A percentile compares a stretch with the other conserved stretches of the same genome.
Evolutionary conservation across 2,113 vertebrate species (phyloP).

Genomic region (Lathamus discolor): DNA sequence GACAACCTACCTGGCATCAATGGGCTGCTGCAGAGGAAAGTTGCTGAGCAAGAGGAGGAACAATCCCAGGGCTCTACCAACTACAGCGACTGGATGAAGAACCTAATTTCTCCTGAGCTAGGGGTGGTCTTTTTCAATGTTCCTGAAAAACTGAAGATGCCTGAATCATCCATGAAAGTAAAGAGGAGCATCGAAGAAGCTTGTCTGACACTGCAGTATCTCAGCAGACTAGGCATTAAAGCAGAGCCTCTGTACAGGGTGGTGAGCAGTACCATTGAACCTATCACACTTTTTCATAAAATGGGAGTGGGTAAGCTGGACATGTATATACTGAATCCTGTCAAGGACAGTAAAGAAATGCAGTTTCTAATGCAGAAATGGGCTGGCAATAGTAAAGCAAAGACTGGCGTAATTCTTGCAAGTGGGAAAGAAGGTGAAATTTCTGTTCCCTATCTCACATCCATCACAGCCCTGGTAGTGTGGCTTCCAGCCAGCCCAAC

Average conservation of each 20-base stretch:
- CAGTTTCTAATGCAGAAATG: constrained; percentile 99
- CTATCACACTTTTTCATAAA: constrained; percentile 96
- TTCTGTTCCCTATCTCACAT: constrained; percentile 97
- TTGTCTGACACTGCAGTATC: constrained; percentile 91
- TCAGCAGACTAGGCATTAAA: constrained; percentile 91
- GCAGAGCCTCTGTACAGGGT: constrained; percentile 91
- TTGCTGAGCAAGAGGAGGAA: constrained; percentile 94
- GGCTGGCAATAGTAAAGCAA: constrained; percentile 98
- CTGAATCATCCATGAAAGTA: constrained; percentile 89
- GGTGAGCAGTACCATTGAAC: constrained; percentile 91
- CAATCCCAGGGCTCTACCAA: constrained; percentile 89
- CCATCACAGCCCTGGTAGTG: constrained; percentile 94
- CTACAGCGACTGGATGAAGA: constrained; percentile 95
- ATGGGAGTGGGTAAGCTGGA: constrained; percentile 95
- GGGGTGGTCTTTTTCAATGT: constrained; percentile 98
- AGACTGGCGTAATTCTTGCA: constrained; percentile 91
- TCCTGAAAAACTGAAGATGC: constrained; percentile 91
- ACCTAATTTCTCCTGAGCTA: constrained; percentile 95
- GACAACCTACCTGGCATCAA: constrained; percentile 98
- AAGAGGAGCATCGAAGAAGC: constrained; percentile 97
- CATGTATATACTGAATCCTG: constrained; percentile 96
- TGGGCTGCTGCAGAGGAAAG: constrained; percentile 94
- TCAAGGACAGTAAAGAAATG: constrained; percentile 99
- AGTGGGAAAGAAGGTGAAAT: constrained; percentile 98
- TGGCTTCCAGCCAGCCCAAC: constrained; percentile 94